Conservation (phyloP, 2,113 vertebrate species). For the Macrotis lagotis region DNA sequence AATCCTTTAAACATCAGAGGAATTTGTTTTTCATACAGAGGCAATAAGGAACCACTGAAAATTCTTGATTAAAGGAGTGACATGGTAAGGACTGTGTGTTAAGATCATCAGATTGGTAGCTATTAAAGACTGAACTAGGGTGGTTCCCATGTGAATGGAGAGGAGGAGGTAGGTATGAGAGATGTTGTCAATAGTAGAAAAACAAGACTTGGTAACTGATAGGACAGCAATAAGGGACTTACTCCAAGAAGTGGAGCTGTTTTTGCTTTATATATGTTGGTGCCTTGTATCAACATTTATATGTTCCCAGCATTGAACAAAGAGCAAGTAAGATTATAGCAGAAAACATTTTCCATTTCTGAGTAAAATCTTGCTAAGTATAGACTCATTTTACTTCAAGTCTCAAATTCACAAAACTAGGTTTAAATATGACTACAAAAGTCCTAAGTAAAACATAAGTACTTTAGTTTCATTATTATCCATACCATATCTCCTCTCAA, state of each 20-base stretch:
- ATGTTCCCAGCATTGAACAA: neutral
- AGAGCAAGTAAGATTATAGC: neutral
- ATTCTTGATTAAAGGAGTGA: neutral
- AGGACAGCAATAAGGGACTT: no score
- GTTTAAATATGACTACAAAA: conserved; percentile 17
- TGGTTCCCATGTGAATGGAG: neutral
- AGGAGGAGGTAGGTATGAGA: neutral
- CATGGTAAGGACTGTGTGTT: neutral
- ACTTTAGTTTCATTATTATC: neutral
- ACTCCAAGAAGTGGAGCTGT: neutral
- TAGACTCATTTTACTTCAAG: conserved; percentile 33
- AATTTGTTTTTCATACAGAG: neutral
- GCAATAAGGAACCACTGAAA: neutral
- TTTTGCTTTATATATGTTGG: neutral
- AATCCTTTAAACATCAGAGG: neutral
- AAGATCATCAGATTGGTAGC: neutral
- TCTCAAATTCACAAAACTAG: conserved; percentile 34
- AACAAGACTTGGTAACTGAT: neutral
- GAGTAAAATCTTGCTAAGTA: conserved; percentile 14
- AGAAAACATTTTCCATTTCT: neutral
- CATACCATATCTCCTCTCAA: neutral
- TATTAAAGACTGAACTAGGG: neutral
- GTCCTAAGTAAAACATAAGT: neutral
- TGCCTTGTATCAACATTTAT: neutral
- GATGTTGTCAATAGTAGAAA: neutral